A percentile compares a stretch with the other conserved stretches of the same genome.
Conservation (phyloP, 2,113 vertebrate species). For the Desmodus rotundus region DNA sequence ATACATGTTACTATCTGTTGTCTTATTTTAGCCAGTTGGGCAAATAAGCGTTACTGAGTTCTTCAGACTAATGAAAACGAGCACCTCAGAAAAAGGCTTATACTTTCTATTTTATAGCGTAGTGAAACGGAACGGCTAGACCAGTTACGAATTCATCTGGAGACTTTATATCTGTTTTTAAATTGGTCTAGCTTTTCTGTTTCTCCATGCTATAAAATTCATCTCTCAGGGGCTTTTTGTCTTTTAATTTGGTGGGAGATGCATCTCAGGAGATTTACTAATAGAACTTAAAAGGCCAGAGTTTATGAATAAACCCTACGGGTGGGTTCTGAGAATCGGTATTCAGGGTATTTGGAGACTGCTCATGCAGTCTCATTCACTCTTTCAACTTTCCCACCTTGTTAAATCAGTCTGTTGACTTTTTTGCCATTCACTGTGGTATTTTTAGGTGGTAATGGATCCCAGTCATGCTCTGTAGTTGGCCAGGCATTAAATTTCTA, state of each 20-base stretch:
- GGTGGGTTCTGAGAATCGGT: background rate
- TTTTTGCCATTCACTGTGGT: background rate
- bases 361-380: background rate
- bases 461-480: background rate
- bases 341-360: background rate
- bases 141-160: background rate
- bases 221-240: background rate
- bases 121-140: background rate
- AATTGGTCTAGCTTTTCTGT: background rate
- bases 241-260: background rate
- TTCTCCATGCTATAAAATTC: background rate
- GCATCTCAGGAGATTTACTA: background rate
- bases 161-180: background rate
- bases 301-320: background rate
- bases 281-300: background rate
- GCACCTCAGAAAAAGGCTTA: background rate
- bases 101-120: background rate
- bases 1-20: background rate
- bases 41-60: background rate
- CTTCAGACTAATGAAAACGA: background rate
- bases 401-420: background rate
- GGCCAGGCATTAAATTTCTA: background rate
- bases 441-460: background rate
- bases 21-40: background rate
- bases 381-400: background rate